Percentiles rank a stretch among this genome's conserved stretches.
Conservation (phyloP, 2,113 vertebrate genomes). For the Gymnogyps californianus region DNA sequence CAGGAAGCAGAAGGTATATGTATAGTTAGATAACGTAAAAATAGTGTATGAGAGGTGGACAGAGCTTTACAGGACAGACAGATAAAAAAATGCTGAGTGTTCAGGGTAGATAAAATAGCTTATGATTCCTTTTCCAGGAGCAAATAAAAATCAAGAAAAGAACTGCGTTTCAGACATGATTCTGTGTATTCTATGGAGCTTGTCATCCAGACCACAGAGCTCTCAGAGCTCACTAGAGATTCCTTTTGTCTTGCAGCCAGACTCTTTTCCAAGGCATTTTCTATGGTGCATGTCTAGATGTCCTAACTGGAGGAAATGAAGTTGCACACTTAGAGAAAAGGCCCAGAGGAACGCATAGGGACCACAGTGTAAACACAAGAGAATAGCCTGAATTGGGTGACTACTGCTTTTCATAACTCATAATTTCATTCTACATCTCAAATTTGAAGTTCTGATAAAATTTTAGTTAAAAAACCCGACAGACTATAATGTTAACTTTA, state of each 20-base stretch:
- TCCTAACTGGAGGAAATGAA: background rate
- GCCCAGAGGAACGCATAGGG: fast-evolving
- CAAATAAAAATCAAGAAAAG: background rate
- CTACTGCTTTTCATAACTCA: background rate
- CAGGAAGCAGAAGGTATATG: background rate
- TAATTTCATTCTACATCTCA: background rate
- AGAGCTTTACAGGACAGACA: background rate
- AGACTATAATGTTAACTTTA: background rate
- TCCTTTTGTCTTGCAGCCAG: background rate
- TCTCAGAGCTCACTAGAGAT: background rate
- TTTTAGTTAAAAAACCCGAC: background rate
- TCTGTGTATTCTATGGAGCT: background rate
- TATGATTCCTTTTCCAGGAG: background rate
- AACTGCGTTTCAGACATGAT: background rate
- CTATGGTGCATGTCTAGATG: background rate
- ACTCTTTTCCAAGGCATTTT: background rate
- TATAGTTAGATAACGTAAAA: background rate
- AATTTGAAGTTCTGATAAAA: background rate
- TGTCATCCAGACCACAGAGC: background rate
- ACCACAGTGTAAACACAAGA: background rate
- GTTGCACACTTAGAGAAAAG: background rate
- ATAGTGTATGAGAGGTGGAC: background rate
- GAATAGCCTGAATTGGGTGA: background rate
- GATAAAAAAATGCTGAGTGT: background rate
- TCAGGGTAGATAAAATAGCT: background rate